Evolutionary conservation across 2,888 invertebrate genomes (phyloP).

Genomic region (Omphaloscelis lunosa): DNA sequence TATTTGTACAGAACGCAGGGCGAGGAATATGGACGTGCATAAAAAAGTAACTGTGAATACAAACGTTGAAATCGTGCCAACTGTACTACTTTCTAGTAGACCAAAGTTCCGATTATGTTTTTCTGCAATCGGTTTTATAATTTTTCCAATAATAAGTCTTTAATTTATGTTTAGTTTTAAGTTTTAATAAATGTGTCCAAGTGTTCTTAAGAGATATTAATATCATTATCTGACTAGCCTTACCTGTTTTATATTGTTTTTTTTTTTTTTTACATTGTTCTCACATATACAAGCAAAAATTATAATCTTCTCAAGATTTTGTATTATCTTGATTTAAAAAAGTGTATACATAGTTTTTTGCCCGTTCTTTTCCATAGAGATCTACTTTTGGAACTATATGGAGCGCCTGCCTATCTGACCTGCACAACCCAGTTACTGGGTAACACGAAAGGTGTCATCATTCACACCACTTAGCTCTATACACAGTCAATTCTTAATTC

Average conservation of each 20-base stretch:
- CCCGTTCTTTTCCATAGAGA: neutral
- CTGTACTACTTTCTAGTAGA: neutral
- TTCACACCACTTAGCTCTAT: neutral
- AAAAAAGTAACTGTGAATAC: slow-evolving; percentile 1
- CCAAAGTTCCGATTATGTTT: neutral
- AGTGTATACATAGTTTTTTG: neutral
- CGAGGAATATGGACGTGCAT: neutral
- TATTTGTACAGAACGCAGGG: neutral
- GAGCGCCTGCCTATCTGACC: neutral
- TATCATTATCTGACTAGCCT: neutral
- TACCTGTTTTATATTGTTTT: neutral
- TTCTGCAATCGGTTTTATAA: neutral
- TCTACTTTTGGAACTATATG: neutral
- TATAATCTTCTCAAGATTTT: neutral
- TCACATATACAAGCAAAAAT: neutral
- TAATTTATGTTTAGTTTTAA: too few relatives aligned
- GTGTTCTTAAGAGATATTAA: neutral
- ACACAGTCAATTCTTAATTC: neutral
- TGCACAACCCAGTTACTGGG: neutral
- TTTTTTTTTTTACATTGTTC: neutral
- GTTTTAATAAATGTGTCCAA: neutral
- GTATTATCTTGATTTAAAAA: too few relatives aligned
- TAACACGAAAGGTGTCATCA: neutral
- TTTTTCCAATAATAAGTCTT: neutral
- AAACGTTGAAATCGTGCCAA: slow-evolving; percentile 6